A percentile compares a stretch with the other conserved stretches of the same genome.
phyloP scores from a whole-genome alignment of 2,797 vertebrate species.

The Phoebastria nigripes region DNA sequence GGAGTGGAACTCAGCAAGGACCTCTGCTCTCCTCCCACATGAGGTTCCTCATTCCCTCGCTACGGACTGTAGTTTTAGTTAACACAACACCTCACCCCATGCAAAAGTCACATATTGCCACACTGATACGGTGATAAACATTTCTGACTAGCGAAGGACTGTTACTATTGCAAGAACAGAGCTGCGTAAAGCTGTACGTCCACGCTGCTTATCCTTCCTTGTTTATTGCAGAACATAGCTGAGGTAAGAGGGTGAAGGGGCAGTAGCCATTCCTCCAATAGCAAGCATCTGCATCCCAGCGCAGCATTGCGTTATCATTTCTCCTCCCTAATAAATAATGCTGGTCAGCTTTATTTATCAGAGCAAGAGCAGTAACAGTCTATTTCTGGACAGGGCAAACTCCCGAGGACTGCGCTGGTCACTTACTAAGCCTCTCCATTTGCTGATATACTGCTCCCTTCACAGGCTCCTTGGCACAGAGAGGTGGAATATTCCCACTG shows the following conservation, averaged over 20 bases:
- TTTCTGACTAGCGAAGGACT: background rate
- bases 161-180: background rate
- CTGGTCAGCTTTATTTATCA: background rate
- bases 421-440: slow-evolving; percentile 37
- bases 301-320: background rate
- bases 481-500: slow-evolving; percentile 29
- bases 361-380: background rate
- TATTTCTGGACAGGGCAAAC: background rate
- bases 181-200: background rate
- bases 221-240: background rate
- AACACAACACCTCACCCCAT: background rate
- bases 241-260: background rate
- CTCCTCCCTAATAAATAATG: background rate
- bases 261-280: background rate
- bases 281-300: background rate
- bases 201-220: background rate
- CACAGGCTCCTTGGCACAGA: slow-evolving; percentile 1
- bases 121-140: background rate
- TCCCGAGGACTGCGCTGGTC: background rate
- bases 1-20: background rate
- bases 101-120: background rate
- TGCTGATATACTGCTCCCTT: background rate
- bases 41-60: background rate
- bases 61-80: background rate
- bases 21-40: rapidly evolving